Conservation (phyloP, 2,888 invertebrate species). For the Rhabditoides inermis region DNA sequence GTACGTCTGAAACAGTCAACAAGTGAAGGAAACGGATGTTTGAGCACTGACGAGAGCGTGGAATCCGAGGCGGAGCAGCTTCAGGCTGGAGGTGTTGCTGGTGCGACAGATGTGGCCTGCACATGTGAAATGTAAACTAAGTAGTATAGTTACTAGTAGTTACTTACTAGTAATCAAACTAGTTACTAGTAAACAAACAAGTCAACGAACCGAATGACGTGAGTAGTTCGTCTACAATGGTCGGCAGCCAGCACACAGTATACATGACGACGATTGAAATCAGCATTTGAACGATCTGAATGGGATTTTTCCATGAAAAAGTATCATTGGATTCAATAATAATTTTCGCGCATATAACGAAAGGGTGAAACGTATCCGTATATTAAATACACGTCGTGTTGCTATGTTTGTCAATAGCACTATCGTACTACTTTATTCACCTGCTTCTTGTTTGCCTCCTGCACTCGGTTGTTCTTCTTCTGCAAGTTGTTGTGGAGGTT, state of each 20-base stretch:
- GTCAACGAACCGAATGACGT: slow-evolving; percentile 64
- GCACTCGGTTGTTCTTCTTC: slow-evolving; percentile 27
- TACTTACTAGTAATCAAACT: too few species aligned
- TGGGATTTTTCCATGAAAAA: background rate
- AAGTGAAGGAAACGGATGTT: background rate
- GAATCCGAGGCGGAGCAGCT: slow-evolving; percentile 63
- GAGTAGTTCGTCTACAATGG: slow-evolving; percentile 61
- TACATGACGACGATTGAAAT: slow-evolving; percentile 66
- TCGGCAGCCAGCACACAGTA: slow-evolving; percentile 66
- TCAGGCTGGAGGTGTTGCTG: slow-evolving; percentile 56
- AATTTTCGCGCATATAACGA: too few species aligned
- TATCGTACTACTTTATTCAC: too few species aligned
- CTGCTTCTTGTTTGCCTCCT: slow-evolving; percentile 40
- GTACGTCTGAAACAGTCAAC: slow-evolving; percentile 56
- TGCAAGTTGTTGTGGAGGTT: slow-evolving; percentile 21
- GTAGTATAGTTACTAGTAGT: too few species aligned
- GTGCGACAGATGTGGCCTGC: slow-evolving; percentile 56
- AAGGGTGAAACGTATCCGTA: too few species aligned
- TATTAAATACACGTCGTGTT: too few species aligned
- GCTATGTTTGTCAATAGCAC: too few species aligned
- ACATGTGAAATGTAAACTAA: too few species aligned
- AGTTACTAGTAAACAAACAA: too few species aligned
- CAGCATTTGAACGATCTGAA: slow-evolving; percentile 68
- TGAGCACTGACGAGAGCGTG: slow-evolving; percentile 22
- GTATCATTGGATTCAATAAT: too few species aligned